Conservation (phyloP, 2,113 vertebrate genomes). For the Plecotus auritus region DNA sequence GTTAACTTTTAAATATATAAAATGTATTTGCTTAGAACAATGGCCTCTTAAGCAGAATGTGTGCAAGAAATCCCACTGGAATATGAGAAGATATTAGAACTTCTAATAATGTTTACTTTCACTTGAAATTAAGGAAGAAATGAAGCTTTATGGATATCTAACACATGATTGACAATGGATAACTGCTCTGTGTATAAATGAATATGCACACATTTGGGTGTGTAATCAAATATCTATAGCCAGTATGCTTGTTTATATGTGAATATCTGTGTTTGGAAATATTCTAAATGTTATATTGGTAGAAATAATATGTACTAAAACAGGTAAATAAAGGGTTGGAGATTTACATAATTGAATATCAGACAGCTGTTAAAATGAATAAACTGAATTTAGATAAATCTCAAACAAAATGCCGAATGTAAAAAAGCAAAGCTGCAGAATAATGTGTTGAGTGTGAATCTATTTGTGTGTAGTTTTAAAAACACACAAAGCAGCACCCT, state of each 20-base stretch:
- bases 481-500: background rate
- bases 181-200: background rate
- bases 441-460: background rate
- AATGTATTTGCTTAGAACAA: background rate
- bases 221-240: background rate
- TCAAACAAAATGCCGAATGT: background rate
- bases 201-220: background rate
- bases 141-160: background rate
- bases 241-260: background rate
- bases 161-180: background rate
- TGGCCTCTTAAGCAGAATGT: background rate
- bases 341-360: background rate
- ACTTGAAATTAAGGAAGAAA: conserved; percentile 12
- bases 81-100: background rate
- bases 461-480: background rate
- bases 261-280: background rate
- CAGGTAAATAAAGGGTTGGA: background rate
- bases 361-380: conserved; percentile 21
- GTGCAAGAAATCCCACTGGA: background rate
- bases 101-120: background rate
- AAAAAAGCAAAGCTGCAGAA: background rate
- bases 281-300: background rate
- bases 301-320: background rate
- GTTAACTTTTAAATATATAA: background rate
- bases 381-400: background rate